phyloP scores from a whole-genome alignment of 2,797 vertebrate species.

The Galaxias olidus region DNA sequence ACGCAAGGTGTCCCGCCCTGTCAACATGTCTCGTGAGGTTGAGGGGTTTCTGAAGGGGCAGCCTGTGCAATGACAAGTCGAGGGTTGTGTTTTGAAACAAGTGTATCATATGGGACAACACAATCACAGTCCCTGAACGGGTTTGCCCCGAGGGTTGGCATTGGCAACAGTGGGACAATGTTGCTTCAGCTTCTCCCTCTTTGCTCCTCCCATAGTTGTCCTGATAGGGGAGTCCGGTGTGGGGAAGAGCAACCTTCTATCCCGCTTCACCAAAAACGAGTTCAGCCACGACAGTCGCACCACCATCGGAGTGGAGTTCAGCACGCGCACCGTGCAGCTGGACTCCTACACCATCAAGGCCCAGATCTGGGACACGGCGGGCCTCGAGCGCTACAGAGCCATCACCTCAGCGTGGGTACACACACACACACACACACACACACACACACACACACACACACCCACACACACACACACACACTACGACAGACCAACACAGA shows the following conservation, averaged over 20 bases:
- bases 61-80: too few species aligned
- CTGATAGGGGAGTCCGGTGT: constrained; percentile 97
- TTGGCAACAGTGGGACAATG: too few species aligned
- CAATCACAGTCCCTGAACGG: too few species aligned
- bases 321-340: constrained; percentile 91
- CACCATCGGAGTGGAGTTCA: constrained; percentile 97
- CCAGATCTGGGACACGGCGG: constrained; percentile 98
- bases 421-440: constrained; percentile 22
- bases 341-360: constrained; percentile 92
- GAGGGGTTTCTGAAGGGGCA: background rate
- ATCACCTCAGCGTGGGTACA: constrained; percentile 95
- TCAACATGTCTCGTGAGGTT: constrained; percentile 1
- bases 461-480: background rate
- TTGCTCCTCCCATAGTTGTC: constrained; percentile 80
- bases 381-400: constrained; percentile 95
- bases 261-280: constrained; percentile 96
- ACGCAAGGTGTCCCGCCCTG: background rate
- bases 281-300: constrained; percentile 96
- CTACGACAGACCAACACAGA: background rate
- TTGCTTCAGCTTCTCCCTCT: too few species aligned
- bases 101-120: too few species aligned
- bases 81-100: too few species aligned
- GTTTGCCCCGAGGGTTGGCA: too few species aligned
- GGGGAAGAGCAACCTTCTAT: constrained; percentile 95
- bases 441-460: constrained; percentile 9